phyloP scores from a whole-genome alignment of 2,113 vertebrate genomes.

The Pelecanoides urinatrix region DNA sequence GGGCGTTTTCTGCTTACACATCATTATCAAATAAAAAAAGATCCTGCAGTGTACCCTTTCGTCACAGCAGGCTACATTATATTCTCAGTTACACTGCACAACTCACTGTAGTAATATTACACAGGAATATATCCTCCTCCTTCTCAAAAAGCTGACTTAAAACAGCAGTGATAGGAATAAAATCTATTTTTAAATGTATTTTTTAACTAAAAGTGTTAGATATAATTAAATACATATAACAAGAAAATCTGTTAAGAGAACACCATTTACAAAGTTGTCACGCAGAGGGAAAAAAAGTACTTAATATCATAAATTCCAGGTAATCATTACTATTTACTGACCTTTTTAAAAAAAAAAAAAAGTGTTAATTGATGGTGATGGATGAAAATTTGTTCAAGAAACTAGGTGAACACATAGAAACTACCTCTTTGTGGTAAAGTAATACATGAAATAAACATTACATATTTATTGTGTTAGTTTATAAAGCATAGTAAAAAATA shows the following conservation, averaged over 20 bases:
- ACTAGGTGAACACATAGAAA: neutral
- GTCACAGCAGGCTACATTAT: neutral
- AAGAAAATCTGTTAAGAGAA: neutral
- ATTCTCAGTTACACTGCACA: neutral
- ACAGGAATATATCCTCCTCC: neutral
- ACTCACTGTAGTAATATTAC: neutral
- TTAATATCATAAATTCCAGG: neutral
- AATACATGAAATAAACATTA: neutral
- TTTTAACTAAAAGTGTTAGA: neutral
- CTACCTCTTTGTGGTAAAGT: neutral
- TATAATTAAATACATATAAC: neutral
- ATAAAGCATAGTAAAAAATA: neutral
- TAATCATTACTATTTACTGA: neutral
- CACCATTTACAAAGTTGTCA: neutral
- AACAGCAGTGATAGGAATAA: neutral
- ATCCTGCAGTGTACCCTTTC: neutral
- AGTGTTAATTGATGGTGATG: neutral
- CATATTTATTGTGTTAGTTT: neutral
- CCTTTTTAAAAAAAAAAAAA: neutral
- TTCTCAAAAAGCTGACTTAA: neutral
- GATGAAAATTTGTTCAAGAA: neutral
- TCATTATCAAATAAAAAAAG: neutral
- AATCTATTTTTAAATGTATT: neutral
- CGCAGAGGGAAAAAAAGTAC: rapidly evolving
- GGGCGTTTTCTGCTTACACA: neutral